Base-by-base conservation (phyloP, 2,797 vertebrate species). In the Acridotheres tristis region DNA sequence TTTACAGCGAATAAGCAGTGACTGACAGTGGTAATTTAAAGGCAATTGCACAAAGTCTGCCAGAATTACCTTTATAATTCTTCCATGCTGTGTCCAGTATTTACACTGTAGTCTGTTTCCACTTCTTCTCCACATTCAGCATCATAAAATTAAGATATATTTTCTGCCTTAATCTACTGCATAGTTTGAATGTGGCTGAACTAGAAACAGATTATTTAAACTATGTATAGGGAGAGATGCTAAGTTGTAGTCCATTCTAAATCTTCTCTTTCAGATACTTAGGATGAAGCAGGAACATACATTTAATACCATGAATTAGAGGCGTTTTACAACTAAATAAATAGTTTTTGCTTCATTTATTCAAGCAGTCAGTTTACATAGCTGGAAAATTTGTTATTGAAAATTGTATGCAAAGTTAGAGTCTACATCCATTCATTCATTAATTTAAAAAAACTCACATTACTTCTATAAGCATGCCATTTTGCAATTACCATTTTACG, bases 401-500 rank as follows among this genome's bases (percentile, higher is more conserved):
- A 74, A 75, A 68, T 19, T 51, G 8, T n/a, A 40, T 88, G 36
- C 21, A 72, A 71, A 67, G 1, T 68, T 84, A 53, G 40, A 53
- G 40, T 43, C 25, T 68, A 65, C 16, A 54, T 36, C 30, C n/a
- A 53, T 81, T 59, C 5, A n/a, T 59, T 57, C 22, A 36, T 42
- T 51, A 27, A 53, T 69, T 30, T 0, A 27, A 72, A 72, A 66
- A 81, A 65, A 1, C 5, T 65, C 29, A 26, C 3, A 20, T 14
- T 51, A 61, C 13, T 86, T 90, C 30, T 67, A 8, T 55, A 73
- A 73, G 10, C 20, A 43, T 43, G 3, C 1, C 9, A 55, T 78
- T 84, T 93, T 79, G 13, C 83, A 73, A 92, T 65, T 69, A n/a
- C 15, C 16, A 23, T 82, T 86, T 81, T 45, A 51, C 13, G 47